Conservation (phyloP, 2,797 vertebrate genomes). For the Fundulus diaphanus region DNA sequence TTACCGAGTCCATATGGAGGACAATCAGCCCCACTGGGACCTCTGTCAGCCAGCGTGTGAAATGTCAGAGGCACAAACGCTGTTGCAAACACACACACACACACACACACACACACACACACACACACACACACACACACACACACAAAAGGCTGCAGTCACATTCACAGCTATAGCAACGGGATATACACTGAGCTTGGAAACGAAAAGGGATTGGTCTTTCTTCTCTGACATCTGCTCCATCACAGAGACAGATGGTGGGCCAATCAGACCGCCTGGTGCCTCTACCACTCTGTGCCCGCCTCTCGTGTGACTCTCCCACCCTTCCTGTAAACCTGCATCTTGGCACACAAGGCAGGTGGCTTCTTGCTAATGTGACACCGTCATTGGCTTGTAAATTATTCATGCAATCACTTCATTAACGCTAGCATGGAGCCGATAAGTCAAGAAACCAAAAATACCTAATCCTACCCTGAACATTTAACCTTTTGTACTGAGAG, state of each 20-base stretch:
- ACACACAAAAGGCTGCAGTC: conserved; percentile 5
- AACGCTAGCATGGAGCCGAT: conserved; percentile 4
- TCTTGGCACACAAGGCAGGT: conserved; percentile 60
- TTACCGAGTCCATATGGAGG: conserved; percentile 61
- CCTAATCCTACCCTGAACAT: not conserved
- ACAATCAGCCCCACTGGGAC: conserved; percentile 57
- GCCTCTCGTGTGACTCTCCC: conserved; percentile 41
- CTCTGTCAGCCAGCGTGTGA: conserved; percentile 59
- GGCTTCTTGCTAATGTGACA: conserved; percentile 58
- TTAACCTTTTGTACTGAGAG: not conserved
- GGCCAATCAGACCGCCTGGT: conserved; percentile 71
- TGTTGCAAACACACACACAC: not conserved
- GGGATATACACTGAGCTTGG: conserved; percentile 44
- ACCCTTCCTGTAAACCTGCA: conserved; percentile 53
- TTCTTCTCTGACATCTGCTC: conserved; percentile 74
- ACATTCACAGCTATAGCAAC: conserved; percentile 29
- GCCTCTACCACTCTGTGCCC: conserved; percentile 44
- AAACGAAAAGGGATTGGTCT: conserved; percentile 40
- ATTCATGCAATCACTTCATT: conserved; percentile 36
- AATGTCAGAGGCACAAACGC: conserved; percentile 28
- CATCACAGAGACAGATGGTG: conserved; percentile 74
- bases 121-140: conserved; percentile 13
- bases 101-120: conserved; percentile 11
- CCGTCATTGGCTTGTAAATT: conserved; percentile 31
- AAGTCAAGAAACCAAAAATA: not conserved